Evolutionary conservation across 2,888 invertebrate genomes (phyloP).

Genomic region (Dusona sp.): DNA sequence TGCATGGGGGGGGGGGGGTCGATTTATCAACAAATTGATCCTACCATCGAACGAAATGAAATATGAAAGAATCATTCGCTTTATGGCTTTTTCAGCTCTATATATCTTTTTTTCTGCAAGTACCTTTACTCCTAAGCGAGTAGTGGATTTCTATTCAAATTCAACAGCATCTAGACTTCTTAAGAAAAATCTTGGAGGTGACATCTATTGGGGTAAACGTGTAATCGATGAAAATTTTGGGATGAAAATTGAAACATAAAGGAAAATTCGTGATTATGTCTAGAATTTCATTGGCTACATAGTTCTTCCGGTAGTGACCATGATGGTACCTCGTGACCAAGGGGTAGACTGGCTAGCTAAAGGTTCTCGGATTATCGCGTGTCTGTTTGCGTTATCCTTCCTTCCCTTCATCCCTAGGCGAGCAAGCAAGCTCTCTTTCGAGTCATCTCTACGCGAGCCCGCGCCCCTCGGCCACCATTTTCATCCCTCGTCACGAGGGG

Average conservation of each 20-base stretch:
- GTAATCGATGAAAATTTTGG: not conserved
- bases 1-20: too few species aligned
- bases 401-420: constrained; percentile 4
- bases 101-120: not conserved
- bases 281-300: constrained; percentile 1
- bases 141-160: not conserved
- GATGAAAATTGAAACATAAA: not conserved
- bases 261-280: not conserved
- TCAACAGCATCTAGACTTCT: not conserved
- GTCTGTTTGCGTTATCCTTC: constrained; percentile 80
- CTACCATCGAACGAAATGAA: constrained; percentile 6
- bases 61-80: constrained; percentile 3
- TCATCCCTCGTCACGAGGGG: constrained; percentile 23
- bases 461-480: constrained; percentile 52
- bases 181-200: not conserved
- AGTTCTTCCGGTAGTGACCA: constrained; percentile 28
- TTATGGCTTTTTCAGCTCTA: not conserved
- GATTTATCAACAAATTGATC: constrained; percentile 1
- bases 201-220: not conserved
- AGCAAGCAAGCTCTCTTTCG: constrained; percentile 16
- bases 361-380: constrained; percentile 80
- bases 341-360: constrained; percentile 71
- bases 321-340: constrained; percentile 35
- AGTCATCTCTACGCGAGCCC: constrained; percentile 31
- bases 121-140: not conserved